These are phyloP conservation scores for Lutjanus erythropterus DNA, from an alignment of 2,113 vertebrate species.

Conservation along the genomic window DNA sequence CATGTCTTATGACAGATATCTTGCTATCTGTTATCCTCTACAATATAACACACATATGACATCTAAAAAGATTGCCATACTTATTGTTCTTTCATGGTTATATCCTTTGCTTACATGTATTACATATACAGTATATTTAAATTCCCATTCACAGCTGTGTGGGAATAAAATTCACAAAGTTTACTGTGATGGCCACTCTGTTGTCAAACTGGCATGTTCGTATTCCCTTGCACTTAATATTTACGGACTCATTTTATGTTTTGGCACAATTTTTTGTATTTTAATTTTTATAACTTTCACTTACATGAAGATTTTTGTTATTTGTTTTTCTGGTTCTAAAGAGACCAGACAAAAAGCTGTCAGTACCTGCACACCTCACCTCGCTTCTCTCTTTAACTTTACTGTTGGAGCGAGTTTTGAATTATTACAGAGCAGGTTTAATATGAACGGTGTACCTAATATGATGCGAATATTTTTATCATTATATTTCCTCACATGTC, in stretches of 20 bases:
- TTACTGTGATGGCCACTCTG: not conserved
- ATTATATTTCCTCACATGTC: not conserved
- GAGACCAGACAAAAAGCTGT: conserved; percentile 32
- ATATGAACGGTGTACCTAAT: not conserved
- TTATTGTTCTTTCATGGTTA: not conserved
- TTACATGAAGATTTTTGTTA: conserved; percentile 9
- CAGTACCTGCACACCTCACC: conserved; percentile 7
- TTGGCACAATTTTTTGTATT: not conserved
- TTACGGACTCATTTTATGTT: conserved; percentile 1
- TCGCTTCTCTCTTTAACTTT: not conserved
- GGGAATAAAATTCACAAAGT: too few relatives aligned
- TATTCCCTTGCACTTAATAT: not conserved
- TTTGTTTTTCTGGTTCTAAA: conserved; percentile 25
- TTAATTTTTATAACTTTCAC: conserved; percentile 33
- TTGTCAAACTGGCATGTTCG: not conserved
- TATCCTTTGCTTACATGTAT: not conserved
- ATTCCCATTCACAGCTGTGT: not conserved
- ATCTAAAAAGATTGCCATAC: not conserved
- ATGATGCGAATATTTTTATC: not conserved
- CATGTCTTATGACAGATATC: conserved; percentile 23
- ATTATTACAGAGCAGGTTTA: not conserved
- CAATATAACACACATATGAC: conserved; percentile 1
- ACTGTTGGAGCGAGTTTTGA: not conserved
- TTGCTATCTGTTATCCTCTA: not conserved
- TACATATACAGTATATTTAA: not conserved